Evolutionary conservation across 2,888 invertebrate species (phyloP), one percentile per base, ranked within the genome.

Genomic region (Vesta saturnalis): DNA sequence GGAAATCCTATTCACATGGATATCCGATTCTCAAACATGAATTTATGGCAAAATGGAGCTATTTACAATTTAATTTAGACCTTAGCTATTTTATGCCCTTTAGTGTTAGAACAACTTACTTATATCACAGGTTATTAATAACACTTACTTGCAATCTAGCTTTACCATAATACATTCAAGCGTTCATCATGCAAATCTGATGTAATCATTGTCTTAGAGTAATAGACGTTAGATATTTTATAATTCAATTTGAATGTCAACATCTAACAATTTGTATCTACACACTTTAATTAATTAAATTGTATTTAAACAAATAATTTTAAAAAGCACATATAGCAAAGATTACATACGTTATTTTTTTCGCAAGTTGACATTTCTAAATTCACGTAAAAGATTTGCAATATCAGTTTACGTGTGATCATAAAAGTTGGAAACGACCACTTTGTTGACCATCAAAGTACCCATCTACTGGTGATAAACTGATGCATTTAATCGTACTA

Each of bases 381-480:
- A 39, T n/a, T 4, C n/a, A 1, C 49, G 19, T 6, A 16, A 16
- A n/a, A 6, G 49, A 49, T 49, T 49, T 49, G 14, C 4, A 16
- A 19, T 16, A 16, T 49, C 49, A 16, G 49, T 19, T 49, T 19
- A 49, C 49, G 4, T 49, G 49, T 10, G 49, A 16, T 10, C 15
- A 19, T 49, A 49, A 46, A 49, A 49, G 12, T 39, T 6, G 39
- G 39, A 39, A 39, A 39, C 39, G 2, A 39, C n/a, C 39, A 39
- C n/a, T n/a, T 23, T 23, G 23, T 23, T n/a, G n/a, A n/a, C n/a
- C n/a, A 60, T 60, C 52, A 60, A 52, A 52, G 47, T 47, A 60
- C 49, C 39, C n/a, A n/a, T n/a, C n/a, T n/a, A n/a, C n/a, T n/a
- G n/a, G n/a, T n/a, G n/a, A n/a, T n/a, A n/a, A n/a, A n/a, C n/a